phyloP scores from a whole-genome alignment of 2,797 vertebrate species.

The Etheostoma perlongum region DNA sequence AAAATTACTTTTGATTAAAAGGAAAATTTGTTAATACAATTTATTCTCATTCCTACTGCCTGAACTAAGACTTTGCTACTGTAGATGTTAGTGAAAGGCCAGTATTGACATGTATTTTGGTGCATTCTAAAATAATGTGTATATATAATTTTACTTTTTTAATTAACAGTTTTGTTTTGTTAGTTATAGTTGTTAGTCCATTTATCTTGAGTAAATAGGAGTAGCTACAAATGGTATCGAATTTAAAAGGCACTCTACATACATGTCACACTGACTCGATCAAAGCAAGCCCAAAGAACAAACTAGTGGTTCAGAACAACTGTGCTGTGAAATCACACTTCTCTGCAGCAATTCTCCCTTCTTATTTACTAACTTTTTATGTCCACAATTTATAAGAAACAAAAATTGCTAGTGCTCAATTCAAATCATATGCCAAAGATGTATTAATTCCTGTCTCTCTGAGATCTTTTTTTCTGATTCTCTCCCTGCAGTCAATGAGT shows the following conservation, averaged over 20 bases:
- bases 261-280: background rate
- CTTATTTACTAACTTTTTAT: background rate
- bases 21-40: background rate
- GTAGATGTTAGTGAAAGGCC: background rate
- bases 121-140: background rate
- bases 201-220: background rate
- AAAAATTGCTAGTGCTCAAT: background rate
- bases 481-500: slow-evolving; percentile 19
- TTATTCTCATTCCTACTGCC: background rate
- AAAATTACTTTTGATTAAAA: background rate
- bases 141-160: background rate
- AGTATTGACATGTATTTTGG: background rate
- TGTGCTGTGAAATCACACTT: background rate
- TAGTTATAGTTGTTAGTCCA: too few species aligned
- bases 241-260: background rate
- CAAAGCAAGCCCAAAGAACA: background rate
- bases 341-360: background rate
- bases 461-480: background rate
- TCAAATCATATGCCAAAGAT: background rate
- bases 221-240: background rate
- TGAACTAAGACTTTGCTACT: background rate
- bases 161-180: background rate
- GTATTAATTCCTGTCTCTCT: background rate
- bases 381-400: background rate
- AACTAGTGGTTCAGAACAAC: background rate